Conservation (phyloP, 2,888 invertebrate species). For the Drosophila stalkeri region DNA sequence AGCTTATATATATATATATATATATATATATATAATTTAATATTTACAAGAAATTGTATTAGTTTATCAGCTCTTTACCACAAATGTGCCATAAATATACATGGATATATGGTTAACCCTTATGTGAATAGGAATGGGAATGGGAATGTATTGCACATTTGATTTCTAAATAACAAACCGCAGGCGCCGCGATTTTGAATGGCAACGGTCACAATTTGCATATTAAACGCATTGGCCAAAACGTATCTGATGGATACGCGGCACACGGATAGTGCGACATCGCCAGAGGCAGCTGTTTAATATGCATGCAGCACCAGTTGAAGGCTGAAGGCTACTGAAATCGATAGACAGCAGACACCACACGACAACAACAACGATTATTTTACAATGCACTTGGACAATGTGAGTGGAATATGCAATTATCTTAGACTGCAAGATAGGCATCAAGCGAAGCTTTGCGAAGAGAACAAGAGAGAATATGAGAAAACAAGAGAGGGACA, state of each 20-base stretch:
- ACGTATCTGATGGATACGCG: constrained; percentile 41
- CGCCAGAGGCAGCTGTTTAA: constrained; percentile 48
- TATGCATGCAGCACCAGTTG: constrained; percentile 69
- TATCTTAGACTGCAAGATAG: constrained; percentile 30
- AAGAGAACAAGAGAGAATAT: background rate
- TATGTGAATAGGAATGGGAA: background rate
- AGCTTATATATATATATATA: constrained; percentile 2
- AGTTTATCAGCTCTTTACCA: constrained; percentile 17
- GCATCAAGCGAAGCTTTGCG: constrained; percentile 16
- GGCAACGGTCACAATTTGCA: constrained; percentile 68
- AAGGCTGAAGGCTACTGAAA: constrained; percentile 78
- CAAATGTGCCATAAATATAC: constrained; percentile 3
- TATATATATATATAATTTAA: constrained; percentile 1
- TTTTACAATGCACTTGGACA: constrained; percentile 61
- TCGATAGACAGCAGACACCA: constrained; percentile 66
- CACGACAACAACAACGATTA: constrained; percentile 38
- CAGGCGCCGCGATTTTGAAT: constrained; percentile 62
- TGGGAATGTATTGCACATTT: constrained; percentile 15
- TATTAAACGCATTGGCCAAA: constrained; percentile 46
- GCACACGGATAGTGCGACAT: background rate
- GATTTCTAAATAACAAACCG: constrained; percentile 30
- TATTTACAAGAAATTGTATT: background rate
- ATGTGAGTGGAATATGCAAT: constrained; percentile 71
- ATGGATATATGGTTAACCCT: background rate
- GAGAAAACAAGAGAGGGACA: background rate